Percentiles rank a stretch among this genome's conserved stretches.
phyloP scores from a whole-genome alignment of 2,888 invertebrate genomes.

The Ectropis crepuscularia region DNA sequence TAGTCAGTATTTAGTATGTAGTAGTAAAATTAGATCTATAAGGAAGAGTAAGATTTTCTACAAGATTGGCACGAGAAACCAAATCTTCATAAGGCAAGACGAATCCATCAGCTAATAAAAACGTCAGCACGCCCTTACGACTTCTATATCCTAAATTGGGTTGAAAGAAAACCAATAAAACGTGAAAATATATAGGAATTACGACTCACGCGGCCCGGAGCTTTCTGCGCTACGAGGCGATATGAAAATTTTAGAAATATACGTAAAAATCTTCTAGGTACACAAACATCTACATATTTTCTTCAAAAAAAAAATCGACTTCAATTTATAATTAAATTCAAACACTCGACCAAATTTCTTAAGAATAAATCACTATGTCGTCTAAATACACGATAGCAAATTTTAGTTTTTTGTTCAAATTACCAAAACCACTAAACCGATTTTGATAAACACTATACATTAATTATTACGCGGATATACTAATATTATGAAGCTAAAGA shows the following conservation, averaged over 20 bases:
- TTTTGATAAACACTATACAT: too few relatives aligned
- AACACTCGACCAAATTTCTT: too few relatives aligned
- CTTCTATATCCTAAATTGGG: slow-evolving; percentile 15
- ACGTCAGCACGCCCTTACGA: slow-evolving; percentile 11
- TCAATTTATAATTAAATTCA: too few relatives aligned
- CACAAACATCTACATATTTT: background rate
- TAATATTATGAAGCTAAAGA: too few relatives aligned
- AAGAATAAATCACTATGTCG: too few relatives aligned
- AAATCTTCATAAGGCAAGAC: background rate
- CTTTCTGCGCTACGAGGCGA: background rate
- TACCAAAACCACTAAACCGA: too few relatives aligned
- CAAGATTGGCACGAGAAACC: background rate
- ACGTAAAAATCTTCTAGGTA: background rate
- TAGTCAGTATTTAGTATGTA: too few relatives aligned
- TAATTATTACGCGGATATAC: too few relatives aligned
- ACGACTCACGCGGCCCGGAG: slow-evolving; percentile 3
- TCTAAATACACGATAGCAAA: too few relatives aligned
- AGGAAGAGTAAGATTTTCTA: background rate
- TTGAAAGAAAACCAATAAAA: slow-evolving; percentile 14
- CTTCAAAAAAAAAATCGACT: too few relatives aligned
- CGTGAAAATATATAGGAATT: slow-evolving; percentile 15
- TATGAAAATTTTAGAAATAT: slow-evolving; percentile 1
- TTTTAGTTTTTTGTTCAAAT: too few relatives aligned
- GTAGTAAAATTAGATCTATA: too few relatives aligned
- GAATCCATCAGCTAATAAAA: slow-evolving; percentile 14